These are phyloP conservation scores for Helicolenus hilgendorfi DNA, from an alignment of 2,797 vertebrate genomes.

Conservation along the genomic window DNA sequence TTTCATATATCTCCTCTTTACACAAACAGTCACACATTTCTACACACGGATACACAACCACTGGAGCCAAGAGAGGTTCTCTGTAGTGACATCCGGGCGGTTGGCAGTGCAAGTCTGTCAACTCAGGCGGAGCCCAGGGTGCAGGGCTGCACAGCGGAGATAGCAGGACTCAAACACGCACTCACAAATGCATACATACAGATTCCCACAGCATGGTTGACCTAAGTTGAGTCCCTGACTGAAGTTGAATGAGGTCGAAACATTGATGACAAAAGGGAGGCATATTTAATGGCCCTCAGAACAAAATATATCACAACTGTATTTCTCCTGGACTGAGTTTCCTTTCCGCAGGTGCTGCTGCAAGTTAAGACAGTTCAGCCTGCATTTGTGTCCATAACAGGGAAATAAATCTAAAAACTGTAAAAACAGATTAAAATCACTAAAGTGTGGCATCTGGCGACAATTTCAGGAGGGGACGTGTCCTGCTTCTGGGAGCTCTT, in stretches of 20 bases:
- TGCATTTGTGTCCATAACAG: background rate
- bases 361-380: background rate
- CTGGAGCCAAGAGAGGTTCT: slow-evolving; percentile 16
- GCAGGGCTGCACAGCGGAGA: slow-evolving; percentile 70
- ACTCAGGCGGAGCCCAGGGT: slow-evolving; percentile 50
- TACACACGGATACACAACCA: slow-evolving; percentile 11
- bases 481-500: background rate
- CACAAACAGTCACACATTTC: background rate
- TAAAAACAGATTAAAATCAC: background rate
- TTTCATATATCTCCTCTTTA: background rate
- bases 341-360: background rate
- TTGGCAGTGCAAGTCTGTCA: slow-evolving; percentile 57
- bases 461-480: background rate
- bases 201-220: slow-evolving; percentile 21
- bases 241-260: slow-evolving; percentile 34
- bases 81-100: slow-evolving; percentile 32
- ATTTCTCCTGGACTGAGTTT: background rate
- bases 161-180: slow-evolving; percentile 31
- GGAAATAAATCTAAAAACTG: background rate
- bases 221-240: slow-evolving; percentile 29
- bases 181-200: slow-evolving; percentile 11
- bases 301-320: background rate
- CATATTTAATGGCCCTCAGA: background rate
- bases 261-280: background rate
- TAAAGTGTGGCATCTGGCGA: background rate